Conservation (phyloP, 1,140 invertebrate species). For the Diabrotica virgifera region DNA sequence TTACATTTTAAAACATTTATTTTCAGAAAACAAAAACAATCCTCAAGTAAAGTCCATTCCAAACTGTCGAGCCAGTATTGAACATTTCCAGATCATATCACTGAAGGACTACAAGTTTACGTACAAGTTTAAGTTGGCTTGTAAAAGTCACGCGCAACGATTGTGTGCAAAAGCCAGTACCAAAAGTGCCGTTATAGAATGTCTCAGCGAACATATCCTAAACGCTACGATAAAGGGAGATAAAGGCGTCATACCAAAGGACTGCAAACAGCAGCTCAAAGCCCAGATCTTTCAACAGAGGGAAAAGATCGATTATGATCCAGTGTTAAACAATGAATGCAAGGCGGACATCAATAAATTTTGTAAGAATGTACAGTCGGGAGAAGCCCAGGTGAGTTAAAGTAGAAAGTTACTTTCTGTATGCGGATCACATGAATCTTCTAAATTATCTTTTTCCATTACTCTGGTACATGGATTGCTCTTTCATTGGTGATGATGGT, state of each 20-base stretch:
- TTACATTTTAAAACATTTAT: no score
- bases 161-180: conserved; percentile 75
- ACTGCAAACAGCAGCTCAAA: conserved; percentile 84
- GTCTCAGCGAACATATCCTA: conserved; percentile 84
- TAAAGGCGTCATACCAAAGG: conserved; percentile 74
- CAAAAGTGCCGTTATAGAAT: conserved; percentile 87
- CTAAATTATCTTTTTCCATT: no score
- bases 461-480: no score
- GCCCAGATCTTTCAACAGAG: conserved; percentile 85
- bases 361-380: conserved; percentile 70
- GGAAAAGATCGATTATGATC: conserved; percentile 83
- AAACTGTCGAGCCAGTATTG: conserved; percentile 90
- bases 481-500: no score
- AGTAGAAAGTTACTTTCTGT: not conserved
- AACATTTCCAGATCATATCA: conserved; percentile 90
- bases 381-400: conserved; percentile 69
- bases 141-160: conserved; percentile 76
- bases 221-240: conserved; percentile 82
- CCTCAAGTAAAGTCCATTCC: conserved; percentile 66
- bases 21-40: conserved; percentile 82
- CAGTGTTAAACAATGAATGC: conserved; percentile 73
- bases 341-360: conserved; percentile 71
- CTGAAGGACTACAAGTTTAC: conserved; percentile 92
- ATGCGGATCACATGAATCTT: no score
- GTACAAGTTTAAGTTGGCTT: conserved; percentile 91